These are phyloP conservation scores for Calidris pygmaea DNA, from an alignment of 2,113 vertebrate genomes.

Conservation along the genomic window DNA sequence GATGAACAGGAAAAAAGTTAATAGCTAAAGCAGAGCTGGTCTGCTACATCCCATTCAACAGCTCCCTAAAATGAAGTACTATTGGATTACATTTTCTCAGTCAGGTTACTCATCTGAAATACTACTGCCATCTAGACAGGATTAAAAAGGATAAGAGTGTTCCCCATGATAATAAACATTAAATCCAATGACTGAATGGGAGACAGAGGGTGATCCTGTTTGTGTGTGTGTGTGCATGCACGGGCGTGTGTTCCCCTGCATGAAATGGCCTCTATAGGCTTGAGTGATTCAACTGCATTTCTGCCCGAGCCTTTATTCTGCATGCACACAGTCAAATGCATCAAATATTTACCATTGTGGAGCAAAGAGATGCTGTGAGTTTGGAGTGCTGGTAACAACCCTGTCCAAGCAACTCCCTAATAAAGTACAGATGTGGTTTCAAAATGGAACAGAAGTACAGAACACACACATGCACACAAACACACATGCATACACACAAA, in stretches of 20 bases:
- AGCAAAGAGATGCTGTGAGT: neutral
- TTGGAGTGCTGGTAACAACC: neutral
- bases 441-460: neutral
- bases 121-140: slow-evolving; percentile 47
- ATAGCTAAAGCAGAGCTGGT: neutral
- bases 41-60: neutral
- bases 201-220: neutral
- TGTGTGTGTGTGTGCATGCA: fast-evolving
- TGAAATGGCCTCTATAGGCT: neutral
- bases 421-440: slow-evolving; percentile 22
- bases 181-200: slow-evolving; percentile 28
- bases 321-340: neutral
- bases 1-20: neutral
- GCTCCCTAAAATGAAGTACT: slow-evolving; percentile 2
- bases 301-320: neutral
- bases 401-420: neutral
- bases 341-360: slow-evolving; percentile 29
- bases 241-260: fast-evolving
- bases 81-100: slow-evolving; percentile 18
- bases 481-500: neutral
- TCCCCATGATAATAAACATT: slow-evolving; percentile 25
- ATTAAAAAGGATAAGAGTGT: slow-evolving; percentile 46
- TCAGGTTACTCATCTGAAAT: neutral
- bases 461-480: neutral
- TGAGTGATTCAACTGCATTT: neutral